Base-by-base conservation (phyloP, 1,140 invertebrate species). In the Psix sp. region DNA sequence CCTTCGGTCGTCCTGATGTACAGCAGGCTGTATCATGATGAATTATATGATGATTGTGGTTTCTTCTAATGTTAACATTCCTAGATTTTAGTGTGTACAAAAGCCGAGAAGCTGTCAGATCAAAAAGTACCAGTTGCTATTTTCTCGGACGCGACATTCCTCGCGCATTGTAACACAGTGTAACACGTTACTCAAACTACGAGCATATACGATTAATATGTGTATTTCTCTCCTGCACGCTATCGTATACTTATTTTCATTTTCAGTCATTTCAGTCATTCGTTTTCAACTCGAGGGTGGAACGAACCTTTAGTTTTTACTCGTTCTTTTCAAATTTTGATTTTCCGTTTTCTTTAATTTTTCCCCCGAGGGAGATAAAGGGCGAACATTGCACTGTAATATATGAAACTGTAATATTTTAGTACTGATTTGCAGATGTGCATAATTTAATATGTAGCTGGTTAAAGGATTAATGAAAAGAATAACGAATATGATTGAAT, bases 361-460 rank as follows among this genome's bases (percentile, higher is more conserved):
- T 48, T 33, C 9, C 26, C 62, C 46, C 74, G 80, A 80, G 79
- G 80, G 78, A 84, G 79, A 77, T 81, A 80, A 79, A 83, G 78
- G 77, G 82, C 76, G 80, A 82, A 81, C 24, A 67, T 67, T 76
- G 62, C 80, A 85, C 79, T 86, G 84, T 87, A 86, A 85, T 84
- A 87, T 84, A 84, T 82, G 68, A 86, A 86, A 86, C 82, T 87
- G 85, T 87, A 83, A 87, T 86, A 86, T 87, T 87, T 86, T 86
- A 86, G 82, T 86, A 86, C 86, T 86, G 80, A 86, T 86, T 87
- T 87, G 83, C 85, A 86, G 83, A 83, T 86, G 81, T 84, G 83
- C 80, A 86, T 84, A 86, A 84, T 83, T 85, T 83, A 84, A 83
- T 80, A 66, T 46, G 80, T 86, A 85, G 83, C 78, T 82, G 80